Percentiles rank a stretch among this genome's conserved stretches.
Conservation (phyloP, 2,888 invertebrate genomes). For the Girardia tigrina region DNA sequence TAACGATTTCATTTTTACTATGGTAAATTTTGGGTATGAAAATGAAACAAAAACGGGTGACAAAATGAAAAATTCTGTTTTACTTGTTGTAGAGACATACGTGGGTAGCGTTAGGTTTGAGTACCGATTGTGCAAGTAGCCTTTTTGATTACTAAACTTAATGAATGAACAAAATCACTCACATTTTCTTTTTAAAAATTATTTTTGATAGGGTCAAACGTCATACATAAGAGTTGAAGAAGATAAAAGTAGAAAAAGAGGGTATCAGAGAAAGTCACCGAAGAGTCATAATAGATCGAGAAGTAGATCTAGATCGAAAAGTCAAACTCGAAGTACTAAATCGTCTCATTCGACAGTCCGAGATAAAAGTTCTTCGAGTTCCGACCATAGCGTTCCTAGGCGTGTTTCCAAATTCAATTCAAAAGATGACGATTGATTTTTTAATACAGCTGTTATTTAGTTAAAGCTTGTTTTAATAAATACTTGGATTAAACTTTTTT, state of each 20-base stretch:
- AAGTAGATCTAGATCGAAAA: not conserved
- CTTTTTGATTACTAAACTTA: too few relatives aligned
- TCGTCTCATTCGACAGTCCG: not conserved
- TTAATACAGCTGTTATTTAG: not conserved
- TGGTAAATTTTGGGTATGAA: too few relatives aligned
- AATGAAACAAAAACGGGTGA: too few relatives aligned
- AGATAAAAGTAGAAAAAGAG: not conserved
- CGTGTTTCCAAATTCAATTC: not conserved
- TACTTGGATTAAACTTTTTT: too few relatives aligned
- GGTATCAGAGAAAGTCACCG: not conserved
- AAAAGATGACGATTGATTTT: not conserved
- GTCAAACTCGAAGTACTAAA: not conserved
- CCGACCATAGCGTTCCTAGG: not conserved
- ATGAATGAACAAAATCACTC: too few relatives aligned
- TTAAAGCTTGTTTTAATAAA: not conserved
- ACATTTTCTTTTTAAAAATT: too few relatives aligned
- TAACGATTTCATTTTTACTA: too few relatives aligned
- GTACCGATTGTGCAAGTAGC: too few relatives aligned
- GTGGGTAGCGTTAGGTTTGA: too few relatives aligned
- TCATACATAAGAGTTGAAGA: not conserved
- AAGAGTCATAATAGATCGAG: not conserved
- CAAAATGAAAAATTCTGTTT: too few relatives aligned
- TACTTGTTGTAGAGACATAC: too few relatives aligned
- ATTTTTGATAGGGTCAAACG: not conserved
- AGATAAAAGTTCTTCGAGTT: not conserved